Percentiles rank a stretch among this genome's conserved stretches.
These are phyloP conservation scores for Falco berigora DNA, from an alignment of 2,797 vertebrate species.

Conservation along the genomic window DNA sequence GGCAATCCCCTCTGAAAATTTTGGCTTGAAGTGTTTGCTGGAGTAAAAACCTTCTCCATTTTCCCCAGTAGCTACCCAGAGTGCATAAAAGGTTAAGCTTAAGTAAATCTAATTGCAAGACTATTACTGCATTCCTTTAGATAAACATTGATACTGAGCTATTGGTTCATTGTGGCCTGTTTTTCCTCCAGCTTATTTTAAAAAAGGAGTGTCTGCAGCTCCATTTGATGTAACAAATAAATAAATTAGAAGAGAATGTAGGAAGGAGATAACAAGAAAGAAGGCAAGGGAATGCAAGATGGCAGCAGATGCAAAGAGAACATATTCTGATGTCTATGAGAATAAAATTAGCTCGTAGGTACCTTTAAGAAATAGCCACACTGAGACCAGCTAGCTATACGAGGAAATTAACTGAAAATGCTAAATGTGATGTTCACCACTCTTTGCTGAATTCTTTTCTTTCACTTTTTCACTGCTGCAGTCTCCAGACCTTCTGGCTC, in stretches of 20 bases:
- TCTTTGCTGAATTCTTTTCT: not conserved
- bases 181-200: not conserved
- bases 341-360: not conserved
- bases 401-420: not conserved
- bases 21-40: not conserved
- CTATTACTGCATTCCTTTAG: not conserved
- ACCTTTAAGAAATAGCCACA: not conserved
- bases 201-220: not conserved
- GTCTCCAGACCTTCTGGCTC: slow-evolving; percentile 89
- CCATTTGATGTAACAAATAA: not conserved
- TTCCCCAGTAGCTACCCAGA: not conserved
- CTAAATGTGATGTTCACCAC: not conserved
- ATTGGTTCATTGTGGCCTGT: not conserved
- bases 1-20: not conserved
- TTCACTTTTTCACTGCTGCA: slow-evolving; percentile 43
- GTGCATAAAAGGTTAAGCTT: not conserved
- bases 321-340: not conserved
- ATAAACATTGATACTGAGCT: not conserved
- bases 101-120: not conserved
- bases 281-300: too few relatives aligned
- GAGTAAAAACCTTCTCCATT: not conserved
- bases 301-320: too few relatives aligned
- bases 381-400: not conserved
- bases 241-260: too few relatives aligned
- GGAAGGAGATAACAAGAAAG: too few relatives aligned